Conservation (phyloP, 2,113 vertebrate species). For the Psammodynastes pulverulentus region DNA sequence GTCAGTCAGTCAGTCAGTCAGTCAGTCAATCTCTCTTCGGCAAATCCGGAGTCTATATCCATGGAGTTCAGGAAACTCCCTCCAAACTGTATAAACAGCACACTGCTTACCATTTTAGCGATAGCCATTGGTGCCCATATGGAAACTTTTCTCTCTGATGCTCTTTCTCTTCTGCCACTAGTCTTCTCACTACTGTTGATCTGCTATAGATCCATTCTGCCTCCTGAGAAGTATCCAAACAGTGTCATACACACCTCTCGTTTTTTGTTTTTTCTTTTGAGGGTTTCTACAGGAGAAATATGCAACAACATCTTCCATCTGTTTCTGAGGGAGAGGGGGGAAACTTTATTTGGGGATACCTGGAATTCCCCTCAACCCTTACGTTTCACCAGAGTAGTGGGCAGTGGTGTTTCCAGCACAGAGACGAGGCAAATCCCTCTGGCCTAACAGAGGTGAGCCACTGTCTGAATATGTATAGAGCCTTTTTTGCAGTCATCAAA, state of each 20-base stretch:
- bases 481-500: background rate
- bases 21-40: background rate
- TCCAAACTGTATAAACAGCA: background rate
- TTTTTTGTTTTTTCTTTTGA: background rate
- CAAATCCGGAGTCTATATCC: background rate
- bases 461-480: background rate
- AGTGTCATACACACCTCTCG: background rate
- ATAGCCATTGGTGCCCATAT: background rate
- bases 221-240: background rate
- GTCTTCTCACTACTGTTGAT: background rate
- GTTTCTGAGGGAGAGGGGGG: background rate
- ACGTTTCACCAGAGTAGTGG: background rate
- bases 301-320: background rate
- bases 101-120: background rate
- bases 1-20: too few species aligned
- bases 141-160: background rate
- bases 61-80: background rate
- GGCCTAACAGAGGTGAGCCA: background rate
- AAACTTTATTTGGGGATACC: background rate
- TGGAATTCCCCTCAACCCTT: background rate
- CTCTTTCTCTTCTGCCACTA: background rate
- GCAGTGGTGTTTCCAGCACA: background rate
- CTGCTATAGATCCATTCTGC: background rate
- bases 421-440: background rate
- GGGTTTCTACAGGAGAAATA: background rate